phyloP scores from a whole-genome alignment of 1,140 invertebrate genomes.

The Pseudomyrmex gracilis region DNA sequence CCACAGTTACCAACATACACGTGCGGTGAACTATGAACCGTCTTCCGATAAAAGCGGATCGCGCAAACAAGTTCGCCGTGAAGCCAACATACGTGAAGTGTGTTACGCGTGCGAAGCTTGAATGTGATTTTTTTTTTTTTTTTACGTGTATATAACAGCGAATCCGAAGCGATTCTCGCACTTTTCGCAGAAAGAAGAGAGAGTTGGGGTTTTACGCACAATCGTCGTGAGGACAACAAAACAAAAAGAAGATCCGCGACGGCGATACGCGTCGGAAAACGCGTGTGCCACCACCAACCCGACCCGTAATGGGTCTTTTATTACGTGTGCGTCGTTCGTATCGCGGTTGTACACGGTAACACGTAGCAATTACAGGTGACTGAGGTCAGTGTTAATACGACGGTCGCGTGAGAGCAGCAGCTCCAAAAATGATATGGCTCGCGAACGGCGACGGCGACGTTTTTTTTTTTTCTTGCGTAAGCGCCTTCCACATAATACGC shows the following conservation, averaged over 20 bases:
- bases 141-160: too few relatives aligned
- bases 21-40: conserved; percentile 32
- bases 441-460: conserved; percentile 71
- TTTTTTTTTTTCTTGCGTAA: conserved; percentile 82
- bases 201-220: background rate
- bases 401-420: conserved; percentile 83
- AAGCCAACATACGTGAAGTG: too few relatives aligned
- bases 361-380: conserved; percentile 84
- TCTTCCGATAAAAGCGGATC: conserved; percentile 14
- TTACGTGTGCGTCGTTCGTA: conserved; percentile 76
- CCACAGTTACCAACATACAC: background rate
- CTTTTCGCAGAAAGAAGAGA: conserved; percentile 4
- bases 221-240: conserved; percentile 11
- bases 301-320: conserved; percentile 71
- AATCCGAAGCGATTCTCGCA: background rate
- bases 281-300: conserved; percentile 42
- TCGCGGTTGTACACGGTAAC: conserved; percentile 71
- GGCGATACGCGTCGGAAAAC: conserved; percentile 63
- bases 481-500: conserved; percentile 76
- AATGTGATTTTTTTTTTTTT: too few relatives aligned
- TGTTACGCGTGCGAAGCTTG: too few relatives aligned
- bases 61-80: conserved; percentile 14
- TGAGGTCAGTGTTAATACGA: conserved; percentile 85
- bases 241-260: conserved; percentile 54
- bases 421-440: conserved; percentile 84